phyloP scores from a whole-genome alignment of 53 echinoderm and acorn worm species.

The Temnopleurus reevesii region DNA sequence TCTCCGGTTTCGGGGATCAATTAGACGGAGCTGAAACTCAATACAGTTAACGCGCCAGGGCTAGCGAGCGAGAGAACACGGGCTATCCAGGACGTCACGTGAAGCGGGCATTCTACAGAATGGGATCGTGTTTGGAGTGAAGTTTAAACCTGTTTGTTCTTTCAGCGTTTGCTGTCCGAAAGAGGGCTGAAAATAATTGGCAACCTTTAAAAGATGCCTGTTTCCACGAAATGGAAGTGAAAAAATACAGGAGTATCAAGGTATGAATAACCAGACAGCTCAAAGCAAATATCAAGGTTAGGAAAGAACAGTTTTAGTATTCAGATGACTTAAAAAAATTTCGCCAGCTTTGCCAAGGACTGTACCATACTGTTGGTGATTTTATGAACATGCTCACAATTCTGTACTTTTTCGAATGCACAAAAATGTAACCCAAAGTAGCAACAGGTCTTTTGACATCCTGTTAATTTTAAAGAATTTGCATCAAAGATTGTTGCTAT shows the following conservation, averaged over 20 bases:
- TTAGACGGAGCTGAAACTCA: constrained; percentile 49
- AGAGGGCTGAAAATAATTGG: too few species aligned
- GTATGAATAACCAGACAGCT: background rate
- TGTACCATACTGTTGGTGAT: too few species aligned
- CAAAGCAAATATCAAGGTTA: background rate
- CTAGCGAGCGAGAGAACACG: background rate
- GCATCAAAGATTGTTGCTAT: too few species aligned
- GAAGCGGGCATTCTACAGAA: background rate
- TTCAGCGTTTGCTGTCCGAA: background rate
- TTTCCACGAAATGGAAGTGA: background rate
- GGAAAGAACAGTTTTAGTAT: too few species aligned
- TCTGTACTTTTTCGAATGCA: too few species aligned
- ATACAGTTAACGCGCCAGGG: constrained; percentile 52
- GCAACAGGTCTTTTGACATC: too few species aligned
- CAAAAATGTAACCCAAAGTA: too few species aligned
- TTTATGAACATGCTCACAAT: too few species aligned
- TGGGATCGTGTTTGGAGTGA: background rate
- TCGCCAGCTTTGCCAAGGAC: too few species aligned
- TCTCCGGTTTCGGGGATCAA: constrained; percentile 51
- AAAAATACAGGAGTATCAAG: background rate
- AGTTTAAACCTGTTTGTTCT: background rate
- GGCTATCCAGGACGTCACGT: background rate
- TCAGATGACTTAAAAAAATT: too few species aligned
- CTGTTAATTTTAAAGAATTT: too few species aligned
- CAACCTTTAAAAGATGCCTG: background rate